A percentile compares a stretch with the other conserved stretches of the same genome.
These are phyloP conservation scores for Leptinotarsa lineolata DNA, from an alignment of 1,140 invertebrate genomes.

Conservation along the genomic window DNA sequence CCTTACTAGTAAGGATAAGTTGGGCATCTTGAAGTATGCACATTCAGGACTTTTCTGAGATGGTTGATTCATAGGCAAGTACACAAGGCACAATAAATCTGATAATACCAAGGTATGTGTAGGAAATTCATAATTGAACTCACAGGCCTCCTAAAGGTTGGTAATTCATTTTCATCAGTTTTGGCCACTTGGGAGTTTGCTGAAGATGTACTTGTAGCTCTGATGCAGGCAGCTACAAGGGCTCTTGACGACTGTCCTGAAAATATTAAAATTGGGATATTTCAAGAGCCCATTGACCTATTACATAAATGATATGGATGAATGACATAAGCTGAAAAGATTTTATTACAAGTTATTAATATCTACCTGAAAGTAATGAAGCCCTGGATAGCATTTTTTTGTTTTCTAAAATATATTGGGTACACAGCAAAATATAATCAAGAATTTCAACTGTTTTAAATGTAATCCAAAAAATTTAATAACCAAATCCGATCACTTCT, in stretches of 20 bases:
- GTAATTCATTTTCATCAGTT: conserved; percentile 60
- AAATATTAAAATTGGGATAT: conserved; percentile 20
- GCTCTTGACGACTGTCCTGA: conserved; percentile 44
- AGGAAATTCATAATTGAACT: conserved; percentile 30
- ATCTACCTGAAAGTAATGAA: conserved; percentile 58
- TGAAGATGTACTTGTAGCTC: conserved; percentile 53
- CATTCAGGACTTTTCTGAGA: too few species aligned
- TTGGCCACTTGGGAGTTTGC: conserved; percentile 49
- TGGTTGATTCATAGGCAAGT: too few species aligned
- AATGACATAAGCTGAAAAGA: conserved; percentile 44
- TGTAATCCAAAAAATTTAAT: too few species aligned
- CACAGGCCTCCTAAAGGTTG: conserved; percentile 72
- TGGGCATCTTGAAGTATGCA: too few species aligned
- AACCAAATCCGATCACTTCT: too few species aligned
- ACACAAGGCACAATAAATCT: not conserved
- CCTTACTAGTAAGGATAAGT: too few species aligned
- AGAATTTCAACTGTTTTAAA: too few species aligned
- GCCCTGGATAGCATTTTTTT: conserved; percentile 58
- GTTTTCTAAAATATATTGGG: not conserved
- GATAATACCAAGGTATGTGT: not conserved
- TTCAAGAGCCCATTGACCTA: conserved; percentile 33
- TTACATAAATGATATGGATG: conserved; percentile 56
- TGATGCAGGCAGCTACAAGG: conserved; percentile 49
- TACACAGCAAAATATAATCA: too few species aligned
- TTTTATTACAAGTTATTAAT: conserved; percentile 34